Percentiles rank a stretch among this genome's conserved stretches.
phyloP scores from a whole-genome alignment of 92 coral and sea anemone genomes.

The Anthopleura xanthogrammica region DNA sequence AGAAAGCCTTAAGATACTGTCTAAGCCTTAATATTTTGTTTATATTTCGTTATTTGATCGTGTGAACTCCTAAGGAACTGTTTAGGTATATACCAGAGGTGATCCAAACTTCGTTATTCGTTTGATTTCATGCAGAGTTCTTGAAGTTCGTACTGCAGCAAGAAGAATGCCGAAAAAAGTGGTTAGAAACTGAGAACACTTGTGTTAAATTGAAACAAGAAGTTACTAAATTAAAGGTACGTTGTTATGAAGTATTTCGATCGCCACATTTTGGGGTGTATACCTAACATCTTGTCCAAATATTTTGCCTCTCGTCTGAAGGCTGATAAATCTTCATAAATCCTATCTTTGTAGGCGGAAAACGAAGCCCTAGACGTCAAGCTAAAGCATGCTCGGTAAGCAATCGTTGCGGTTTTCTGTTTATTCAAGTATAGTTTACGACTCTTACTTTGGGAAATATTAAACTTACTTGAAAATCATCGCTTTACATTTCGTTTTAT shows the following conservation, averaged over 20 bases:
- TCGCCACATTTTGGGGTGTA: background rate
- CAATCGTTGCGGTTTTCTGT: background rate
- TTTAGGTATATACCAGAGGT: background rate
- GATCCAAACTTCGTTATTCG: background rate
- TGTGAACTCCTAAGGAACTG: background rate
- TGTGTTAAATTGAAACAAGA: constrained; percentile 74
- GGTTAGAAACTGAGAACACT: constrained; percentile 81
- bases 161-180: constrained; percentile 95
- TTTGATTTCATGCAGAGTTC: constrained; percentile 68
- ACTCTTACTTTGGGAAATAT: too few relatives aligned
- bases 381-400: constrained; percentile 93
- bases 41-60: background rate
- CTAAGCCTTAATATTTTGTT: background rate
- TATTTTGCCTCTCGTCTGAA: background rate
- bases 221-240: constrained; percentile 78
- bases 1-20: too few relatives aligned
- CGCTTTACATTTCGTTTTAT: background rate
- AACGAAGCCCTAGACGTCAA: constrained; percentile 92
- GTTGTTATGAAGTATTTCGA: background rate
- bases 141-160: constrained; percentile 88
- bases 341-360: constrained; percentile 71
- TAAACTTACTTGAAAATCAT: too few relatives aligned
- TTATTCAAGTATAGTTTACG: background rate
- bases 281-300: background rate
- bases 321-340: background rate